Evolutionary conservation across 1,140 invertebrate species (phyloP).

Genomic region (Formica selysi): DNA sequence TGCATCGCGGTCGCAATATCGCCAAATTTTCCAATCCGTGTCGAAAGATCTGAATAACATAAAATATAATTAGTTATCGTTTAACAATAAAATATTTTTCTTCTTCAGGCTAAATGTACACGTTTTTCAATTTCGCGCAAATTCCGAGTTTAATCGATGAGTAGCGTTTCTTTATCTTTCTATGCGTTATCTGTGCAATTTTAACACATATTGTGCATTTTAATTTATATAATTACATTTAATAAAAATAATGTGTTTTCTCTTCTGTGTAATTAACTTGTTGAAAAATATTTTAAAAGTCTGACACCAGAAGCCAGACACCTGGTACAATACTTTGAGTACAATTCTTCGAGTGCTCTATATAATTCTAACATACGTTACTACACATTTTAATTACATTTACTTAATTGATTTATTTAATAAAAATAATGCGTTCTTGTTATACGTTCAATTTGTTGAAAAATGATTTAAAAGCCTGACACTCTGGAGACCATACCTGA

Average conservation of each 20-base stretch:
- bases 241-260: neutral
- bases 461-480: neutral
- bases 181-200: neutral
- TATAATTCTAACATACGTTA: too few relatives aligned
- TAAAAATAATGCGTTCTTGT: neutral
- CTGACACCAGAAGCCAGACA: constrained; percentile 73
- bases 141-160: neutral
- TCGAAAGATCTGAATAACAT: constrained; percentile 86
- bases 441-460: neutral
- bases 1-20: constrained; percentile 85
- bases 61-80: neutral
- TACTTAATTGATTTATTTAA: constrained; percentile 3
- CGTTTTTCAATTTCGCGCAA: neutral
- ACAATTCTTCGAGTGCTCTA: too few relatives aligned
- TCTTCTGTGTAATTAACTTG: neutral
- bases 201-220: neutral
- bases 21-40: constrained; percentile 87
- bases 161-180: neutral
- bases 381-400: neutral
- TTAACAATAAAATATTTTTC: neutral
- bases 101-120: neutral
- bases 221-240: neutral
- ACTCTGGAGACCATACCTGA: constrained; percentile 87
- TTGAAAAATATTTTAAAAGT: neutral
- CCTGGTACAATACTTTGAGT: constrained; percentile 92